Base-by-base conservation (phyloP, 2,888 invertebrate genomes). In the Ichneumon xanthorius region DNA sequence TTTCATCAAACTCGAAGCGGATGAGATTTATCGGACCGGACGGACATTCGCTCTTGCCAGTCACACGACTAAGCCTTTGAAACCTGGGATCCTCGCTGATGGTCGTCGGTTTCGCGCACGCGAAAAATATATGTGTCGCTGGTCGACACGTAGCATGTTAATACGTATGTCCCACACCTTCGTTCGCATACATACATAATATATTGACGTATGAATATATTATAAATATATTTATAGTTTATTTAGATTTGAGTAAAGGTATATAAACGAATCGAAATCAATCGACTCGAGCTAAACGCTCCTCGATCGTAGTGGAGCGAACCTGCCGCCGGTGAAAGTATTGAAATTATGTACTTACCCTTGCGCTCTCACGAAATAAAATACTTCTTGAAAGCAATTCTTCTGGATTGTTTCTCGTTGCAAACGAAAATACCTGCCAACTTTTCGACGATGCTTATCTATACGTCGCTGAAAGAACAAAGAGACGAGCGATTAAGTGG, bases 131-230 rank as follows among this genome's bases (percentile, higher is more conserved):
- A 65, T 67, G 78, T 83, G 88, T 88, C 83, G 88, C 88, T 86
- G 88, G 88, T 55, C 88, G 88, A 88, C 87, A 82, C 83, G 50
- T 79, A 72, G 82, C 79, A 84, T 82, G 72, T 84, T 83, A 82
- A 86, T 81, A 76, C 82, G 63, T 77, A 86, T 80, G 76, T 81
- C 83, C 81, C 71, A 84, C 81, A 77, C 81, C 78, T 86, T 86
- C 85, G 73, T 83, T 88, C 83, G 84, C 84, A 84, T 82, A 87
- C 76, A 80, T 84, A 87, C 73, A 67, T 78, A 73, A 68, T 50
- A 84, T 83, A 80, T 86, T 65, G 53, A 85, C 67, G 67, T 72
- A 76, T 75, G 68, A 80, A 82, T 75, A 72, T 75, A 84, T 76
- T 63, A 84, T 22, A 79, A 67, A 79, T 82, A 86, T 77, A 83